Conservation (phyloP, 1,140 invertebrate species). For the Drosophila ohnishii region DNA sequence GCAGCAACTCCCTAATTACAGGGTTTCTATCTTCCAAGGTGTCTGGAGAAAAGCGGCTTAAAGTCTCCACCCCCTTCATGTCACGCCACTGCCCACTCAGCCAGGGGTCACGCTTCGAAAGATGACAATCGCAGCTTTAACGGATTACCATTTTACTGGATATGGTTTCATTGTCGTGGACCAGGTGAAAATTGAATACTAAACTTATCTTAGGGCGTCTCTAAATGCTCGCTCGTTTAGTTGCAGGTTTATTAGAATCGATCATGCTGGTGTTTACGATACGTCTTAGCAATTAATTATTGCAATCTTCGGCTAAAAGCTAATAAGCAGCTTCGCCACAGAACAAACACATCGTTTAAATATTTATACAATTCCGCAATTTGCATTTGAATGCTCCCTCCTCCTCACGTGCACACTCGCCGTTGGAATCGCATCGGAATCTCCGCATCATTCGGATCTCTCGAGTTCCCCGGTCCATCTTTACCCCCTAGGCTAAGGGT, state of each 20-base stretch:
- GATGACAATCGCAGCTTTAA: conserved; percentile 21
- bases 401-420: conserved; percentile 47
- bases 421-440: conserved; percentile 20
- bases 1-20: neutral
- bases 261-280: conserved; percentile 20
- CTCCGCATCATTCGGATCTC: conserved; percentile 27
- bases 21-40: neutral
- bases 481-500: conserved; percentile 37
- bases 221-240: conserved; percentile 18
- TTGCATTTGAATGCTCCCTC: conserved; percentile 64
- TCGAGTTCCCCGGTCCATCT: conserved; percentile 20
- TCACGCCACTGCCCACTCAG: neutral
- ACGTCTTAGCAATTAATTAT: conserved; percentile 62
- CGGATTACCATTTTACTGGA: conserved; percentile 23
- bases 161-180: conserved; percentile 21
- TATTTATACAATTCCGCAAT: conserved; percentile 62
- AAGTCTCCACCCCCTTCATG: neutral
- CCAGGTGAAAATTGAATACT: conserved; percentile 26
- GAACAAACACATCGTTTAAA: conserved; percentile 49
- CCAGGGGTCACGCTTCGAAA: conserved; percentile 19
- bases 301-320: conserved; percentile 38
- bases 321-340: conserved; percentile 52
- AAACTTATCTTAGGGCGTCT: conserved; percentile 13
- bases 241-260: conserved; percentile 41
- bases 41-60: neutral